A percentile compares a stretch with the other conserved stretches of the same genome.
Evolutionary conservation across 2,888 invertebrate genomes (phyloP).

Genomic region (Oscheius sp.): DNA sequence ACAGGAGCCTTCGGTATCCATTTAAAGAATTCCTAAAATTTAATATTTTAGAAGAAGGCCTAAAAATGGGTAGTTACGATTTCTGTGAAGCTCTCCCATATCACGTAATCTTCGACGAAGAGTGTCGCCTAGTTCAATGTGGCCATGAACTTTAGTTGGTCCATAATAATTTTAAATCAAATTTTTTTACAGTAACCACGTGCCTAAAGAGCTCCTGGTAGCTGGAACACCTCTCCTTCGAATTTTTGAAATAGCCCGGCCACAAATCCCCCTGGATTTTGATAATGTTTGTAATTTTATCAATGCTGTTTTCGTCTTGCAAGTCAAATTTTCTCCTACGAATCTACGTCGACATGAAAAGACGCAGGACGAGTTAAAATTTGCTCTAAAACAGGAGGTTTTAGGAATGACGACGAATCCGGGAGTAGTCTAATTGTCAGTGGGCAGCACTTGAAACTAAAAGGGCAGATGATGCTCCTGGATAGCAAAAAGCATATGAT

Average conservation of each 20-base stretch:
- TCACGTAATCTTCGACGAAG: constrained; percentile 68
- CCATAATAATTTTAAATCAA: no score
- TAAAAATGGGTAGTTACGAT: constrained; percentile 44
- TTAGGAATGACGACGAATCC: constrained; percentile 12
- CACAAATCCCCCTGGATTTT: constrained; percentile 71
- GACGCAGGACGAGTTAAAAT: neutral
- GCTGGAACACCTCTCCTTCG: constrained; percentile 65
- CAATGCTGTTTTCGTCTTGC: constrained; percentile 72
- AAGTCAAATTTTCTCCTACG: constrained; percentile 60
- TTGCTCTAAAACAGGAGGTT: neutral
- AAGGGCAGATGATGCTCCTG: constrained; percentile 71
- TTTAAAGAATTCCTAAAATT: neutral
- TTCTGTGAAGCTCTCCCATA: constrained; percentile 63
- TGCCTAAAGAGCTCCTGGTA: constrained; percentile 61
- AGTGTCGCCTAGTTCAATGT: constrained; percentile 65
- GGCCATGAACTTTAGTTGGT: constrained; percentile 66
- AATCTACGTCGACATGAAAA: constrained; percentile 38
- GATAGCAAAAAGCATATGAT: constrained; percentile 59
- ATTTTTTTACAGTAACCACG: constrained; percentile 60
- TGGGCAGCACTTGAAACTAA: constrained; percentile 62
- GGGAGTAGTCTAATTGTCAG: constrained; percentile 34
- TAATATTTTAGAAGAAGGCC: constrained; percentile 35
- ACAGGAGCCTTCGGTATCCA: neutral
- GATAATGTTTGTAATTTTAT: constrained; percentile 72
- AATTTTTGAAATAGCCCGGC: constrained; percentile 67